Base-by-base conservation (phyloP, 2,113 vertebrate genomes). In the Peromyscus leucopus region DNA sequence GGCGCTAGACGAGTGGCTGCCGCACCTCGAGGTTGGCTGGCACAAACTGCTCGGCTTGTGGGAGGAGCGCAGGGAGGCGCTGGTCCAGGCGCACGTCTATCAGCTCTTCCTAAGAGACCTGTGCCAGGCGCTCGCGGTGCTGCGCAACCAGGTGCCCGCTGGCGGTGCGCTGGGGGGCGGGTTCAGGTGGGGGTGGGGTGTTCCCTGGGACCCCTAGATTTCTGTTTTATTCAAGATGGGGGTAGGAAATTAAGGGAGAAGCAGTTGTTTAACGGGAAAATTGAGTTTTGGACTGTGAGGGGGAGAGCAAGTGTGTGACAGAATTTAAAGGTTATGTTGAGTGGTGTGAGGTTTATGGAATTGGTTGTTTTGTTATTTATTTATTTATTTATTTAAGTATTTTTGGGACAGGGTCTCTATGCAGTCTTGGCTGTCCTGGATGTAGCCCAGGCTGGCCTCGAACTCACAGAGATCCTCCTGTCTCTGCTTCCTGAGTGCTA, bases 21-120 rank as follows among this genome's bases (percentile, higher is more conserved):
- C 99, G 93, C 99, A 99, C 98, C 83, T 99, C 28, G 99, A 99
- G 0, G 98, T 99, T 0, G 99, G 99, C 39, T 99, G 99, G 99
- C 99, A 99, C 96, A 99, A 99, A 94, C 98, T 99, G 75, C 98
- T 99, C 71, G 99, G 99, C 98, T 99, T 99, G 99, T 99, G 99
- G 99, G 99, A 99, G 96, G 98, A 84, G 51, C 97, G 99, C 17
- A 97, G 99, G 15, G 99, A 99, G 15, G 98, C 99, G 7, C 98
- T 99, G 97, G 99, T 99, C 13, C 99, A 99, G 97, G 98, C 99
- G 0, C 99, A 99, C 94, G 98, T 99, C 97, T 99, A 99, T 98
- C 99, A 99, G 28, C 99, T 99, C 75, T 99, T 99, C 97, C 98
- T 99, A 2, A 92, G 99, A 0, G 99, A 99, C 0, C 99, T 99